Base-by-base conservation (phyloP, 2,797 vertebrate species). In the Xiphorhynchus erythropygius region DNA sequence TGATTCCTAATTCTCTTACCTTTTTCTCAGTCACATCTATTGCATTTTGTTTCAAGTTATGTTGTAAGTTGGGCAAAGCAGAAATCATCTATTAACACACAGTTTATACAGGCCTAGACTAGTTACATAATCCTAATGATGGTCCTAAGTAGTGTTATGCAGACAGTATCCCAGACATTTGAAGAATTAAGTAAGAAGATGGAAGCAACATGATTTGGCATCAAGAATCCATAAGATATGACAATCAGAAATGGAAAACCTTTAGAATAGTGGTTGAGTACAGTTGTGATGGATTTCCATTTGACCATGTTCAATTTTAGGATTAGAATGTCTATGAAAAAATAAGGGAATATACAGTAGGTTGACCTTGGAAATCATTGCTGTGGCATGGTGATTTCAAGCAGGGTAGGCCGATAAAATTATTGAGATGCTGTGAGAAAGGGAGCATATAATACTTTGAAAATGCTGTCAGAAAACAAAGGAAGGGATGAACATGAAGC, bases 191-290 rank as follows among this genome's bases (percentile, higher is more conserved):
- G n/a, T 71, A 59, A 57, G 35, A 50, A 81, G 10, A 23, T 27
- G 27, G 25, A 83, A 78, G n/a, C 28, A 62, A 18, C 21, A 84
- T 49, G 87, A 50, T 56, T 71, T 65, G 23, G 15, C 88, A 49
- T 68, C 13, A 65, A 55, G 30, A 83, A 37, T 76, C 0, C 0
- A 0, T 71, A 52, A 87, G 37, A 33, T 76, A 32, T 44, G 55
- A 44, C 41, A 65, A 3, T 59, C 75, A 73, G n/a, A 88, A 76
- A 59, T 44, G 1, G 35, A 67, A 62, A 65, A 18, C 25, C 70
- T 90, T 28, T 37, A 32, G 49, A 82, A 25, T 33, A 76, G 42
- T 52, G 18, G 25, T 76, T 76, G 39, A 73, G 14, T 71, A 50
- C 28, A 39, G 25, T 47, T 52, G 41, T 62, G 46, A 28, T 64